Evolutionary conservation across 2,888 invertebrate species (phyloP).

Genomic region (Plebejus anna): DNA sequence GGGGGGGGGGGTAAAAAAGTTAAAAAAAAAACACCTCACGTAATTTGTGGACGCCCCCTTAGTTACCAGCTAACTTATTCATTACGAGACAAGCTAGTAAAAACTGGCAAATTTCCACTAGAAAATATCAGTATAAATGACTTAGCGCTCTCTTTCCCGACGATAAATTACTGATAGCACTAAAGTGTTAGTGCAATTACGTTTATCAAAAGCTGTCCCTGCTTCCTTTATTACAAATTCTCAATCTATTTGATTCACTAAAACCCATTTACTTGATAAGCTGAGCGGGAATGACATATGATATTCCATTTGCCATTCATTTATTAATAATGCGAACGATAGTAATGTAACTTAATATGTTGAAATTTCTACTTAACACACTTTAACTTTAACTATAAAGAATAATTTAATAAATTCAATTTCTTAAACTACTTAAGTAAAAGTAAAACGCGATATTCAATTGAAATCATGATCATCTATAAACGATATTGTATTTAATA

Average conservation of each 20-base stretch:
- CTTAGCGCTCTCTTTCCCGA: conserved; percentile 26
- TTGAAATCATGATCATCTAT: no score
- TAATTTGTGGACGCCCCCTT: no score
- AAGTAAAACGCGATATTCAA: no score
- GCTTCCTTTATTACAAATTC: conserved; percentile 28
- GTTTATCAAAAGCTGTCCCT: conserved; percentile 29
- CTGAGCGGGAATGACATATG: conserved; percentile 22
- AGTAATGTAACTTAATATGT: conserved; percentile 3
- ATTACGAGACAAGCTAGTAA: neutral
- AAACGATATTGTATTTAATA: no score
- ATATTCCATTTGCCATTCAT: conserved; percentile 29
- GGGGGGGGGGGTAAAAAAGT: no score
- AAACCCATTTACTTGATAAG: conserved; percentile 28
- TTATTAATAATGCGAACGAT: conserved; percentile 20
- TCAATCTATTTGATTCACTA: conserved; percentile 29
- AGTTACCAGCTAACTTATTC: neutral
- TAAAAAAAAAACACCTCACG: no score
- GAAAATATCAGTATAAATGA: conserved; percentile 20
- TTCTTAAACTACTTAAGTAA: no score
- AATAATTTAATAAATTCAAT: no score
- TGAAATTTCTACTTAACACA: neutral
- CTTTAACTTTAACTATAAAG: neutral
- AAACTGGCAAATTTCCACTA: conserved; percentile 17
- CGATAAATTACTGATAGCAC: conserved; percentile 28
- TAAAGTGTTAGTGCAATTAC: conserved; percentile 28